Conservation (phyloP, 2,888 invertebrate genomes). For the Keiferia lycopersicella region DNA sequence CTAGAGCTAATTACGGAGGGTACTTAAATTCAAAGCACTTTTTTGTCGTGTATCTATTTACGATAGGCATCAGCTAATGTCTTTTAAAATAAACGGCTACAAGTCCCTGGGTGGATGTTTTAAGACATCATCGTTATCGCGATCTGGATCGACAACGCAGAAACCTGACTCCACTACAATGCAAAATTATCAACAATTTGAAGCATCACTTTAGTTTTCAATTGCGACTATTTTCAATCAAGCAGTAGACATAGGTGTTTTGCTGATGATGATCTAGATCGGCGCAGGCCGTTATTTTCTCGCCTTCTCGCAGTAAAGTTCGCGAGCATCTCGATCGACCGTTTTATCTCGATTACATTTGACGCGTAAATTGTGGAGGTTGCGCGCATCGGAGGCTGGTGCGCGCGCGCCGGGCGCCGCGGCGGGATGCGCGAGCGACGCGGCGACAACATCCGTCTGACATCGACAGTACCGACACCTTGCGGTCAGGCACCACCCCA, state of each 20-base stretch:
- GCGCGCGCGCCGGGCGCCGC: conserved; percentile 20
- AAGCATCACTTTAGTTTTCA: conserved; percentile 11
- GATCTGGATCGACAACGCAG: conserved; percentile 7
- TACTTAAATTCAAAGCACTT: conserved; percentile 20
- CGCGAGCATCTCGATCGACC: conserved; percentile 28
- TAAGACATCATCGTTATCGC: conserved; percentile 22
- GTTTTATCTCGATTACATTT: conserved; percentile 32
- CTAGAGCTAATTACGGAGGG: conserved; percentile 17
- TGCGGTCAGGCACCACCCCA: conserved; percentile 49
- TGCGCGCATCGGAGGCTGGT: conserved; percentile 3
- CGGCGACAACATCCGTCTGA: conserved; percentile 34
- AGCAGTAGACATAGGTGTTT: conserved; percentile 19
- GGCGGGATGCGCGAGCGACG: conserved; percentile 26
- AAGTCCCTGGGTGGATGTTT: conserved; percentile 17
- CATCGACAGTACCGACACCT: conserved; percentile 26
- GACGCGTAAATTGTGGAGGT: conserved; percentile 31
- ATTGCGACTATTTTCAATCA: conserved; percentile 20
- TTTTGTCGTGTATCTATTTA: conserved; percentile 19
- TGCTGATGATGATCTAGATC: conserved; percentile 24
- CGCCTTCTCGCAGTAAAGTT: conserved; percentile 22
- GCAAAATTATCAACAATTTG: conserved; percentile 21
- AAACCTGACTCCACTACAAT: conserved; percentile 8
- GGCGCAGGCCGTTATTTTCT: conserved; percentile 24
- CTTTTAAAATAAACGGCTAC: conserved; percentile 19
- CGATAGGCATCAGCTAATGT: conserved; percentile 20